Base-by-base conservation (phyloP, 2,797 vertebrate genomes). In the Clarias laeviceps region DNA sequence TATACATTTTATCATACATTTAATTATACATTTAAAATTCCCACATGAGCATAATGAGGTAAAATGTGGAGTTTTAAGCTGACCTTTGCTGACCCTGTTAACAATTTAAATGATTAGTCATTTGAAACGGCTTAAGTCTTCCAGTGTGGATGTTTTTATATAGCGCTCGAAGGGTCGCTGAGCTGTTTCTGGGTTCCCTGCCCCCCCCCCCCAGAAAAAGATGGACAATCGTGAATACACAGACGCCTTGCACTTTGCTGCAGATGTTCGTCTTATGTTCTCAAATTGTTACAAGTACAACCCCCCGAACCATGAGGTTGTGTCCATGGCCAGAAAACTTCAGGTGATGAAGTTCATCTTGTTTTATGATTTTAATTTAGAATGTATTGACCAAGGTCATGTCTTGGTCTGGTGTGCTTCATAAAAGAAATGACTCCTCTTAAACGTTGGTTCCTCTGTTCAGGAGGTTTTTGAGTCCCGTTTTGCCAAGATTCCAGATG, bases 241-340 rank as follows among this genome's bases (percentile, higher is more conserved):
- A 1, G 91, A 95, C 45, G 94, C 94, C 20, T 94, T 95, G 85
- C 95, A 97, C 85, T 98, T 99, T 93, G 97, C 97, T 76, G 93
- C 95, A 2, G 98, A 99, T 91, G 89, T 99, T 76, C 95, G 97
- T 82, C 91, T 97, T 86, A 98, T 99, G 97, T 98, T 99, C 88
- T 96, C 96, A 91, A 98, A 95, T 90, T 98, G 95, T 91, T 98
- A 98, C 90, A 96, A 95, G 90, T 95, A 91, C 85, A 97, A 97
- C 90, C 95, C 97, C 86, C 95, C 96, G 37, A 93, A 96, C 17
- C 94, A 96, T 68, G 96, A 98, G 90, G 93, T 97, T n/a, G 96
- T 97, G 80, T 83, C 88, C 78, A 97, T 98, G 97, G 97, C 97
- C 88, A 95, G 95, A 91, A 97, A 95, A 90, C 94, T 99, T 69